Conservation (phyloP, 2,113 vertebrate species). For the Rhabdornis inornatus region DNA sequence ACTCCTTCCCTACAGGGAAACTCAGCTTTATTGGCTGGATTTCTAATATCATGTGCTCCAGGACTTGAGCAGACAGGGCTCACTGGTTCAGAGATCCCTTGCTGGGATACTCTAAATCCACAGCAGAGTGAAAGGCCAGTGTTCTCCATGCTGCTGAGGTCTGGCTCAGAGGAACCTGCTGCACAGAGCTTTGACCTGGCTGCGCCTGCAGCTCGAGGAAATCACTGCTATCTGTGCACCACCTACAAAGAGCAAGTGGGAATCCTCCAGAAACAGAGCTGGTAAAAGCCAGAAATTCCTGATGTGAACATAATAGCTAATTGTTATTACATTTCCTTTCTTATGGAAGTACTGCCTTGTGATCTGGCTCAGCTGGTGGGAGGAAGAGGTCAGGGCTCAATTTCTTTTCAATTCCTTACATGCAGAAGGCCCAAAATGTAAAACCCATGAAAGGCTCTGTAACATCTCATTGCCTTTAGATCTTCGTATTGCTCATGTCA, state of each 20-base stretch:
- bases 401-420: rapidly evolving
- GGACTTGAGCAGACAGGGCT: neutral
- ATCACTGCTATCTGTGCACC: neutral
- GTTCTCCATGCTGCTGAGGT: neutral
- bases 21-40: neutral
- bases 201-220: neutral
- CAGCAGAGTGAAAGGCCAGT: neutral
- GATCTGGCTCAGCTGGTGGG: neutral
- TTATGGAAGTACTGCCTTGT: neutral
- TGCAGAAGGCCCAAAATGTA: neutral
- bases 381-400: neutral
- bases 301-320: neutral
- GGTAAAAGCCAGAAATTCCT: neutral
- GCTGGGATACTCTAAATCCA: neutral
- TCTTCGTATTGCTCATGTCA: neutral
- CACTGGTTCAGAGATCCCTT: neutral
- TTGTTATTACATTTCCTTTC: neutral
- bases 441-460: neutral
- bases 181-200: neutral
- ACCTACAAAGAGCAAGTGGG: neutral
- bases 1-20: neutral
- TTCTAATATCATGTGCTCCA: neutral
- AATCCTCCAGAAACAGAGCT: neutral
- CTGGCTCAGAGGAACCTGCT: neutral
- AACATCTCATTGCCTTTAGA: neutral